phyloP scores from a whole-genome alignment of 2,888 invertebrate genomes.

The Rotaria macrura region DNA sequence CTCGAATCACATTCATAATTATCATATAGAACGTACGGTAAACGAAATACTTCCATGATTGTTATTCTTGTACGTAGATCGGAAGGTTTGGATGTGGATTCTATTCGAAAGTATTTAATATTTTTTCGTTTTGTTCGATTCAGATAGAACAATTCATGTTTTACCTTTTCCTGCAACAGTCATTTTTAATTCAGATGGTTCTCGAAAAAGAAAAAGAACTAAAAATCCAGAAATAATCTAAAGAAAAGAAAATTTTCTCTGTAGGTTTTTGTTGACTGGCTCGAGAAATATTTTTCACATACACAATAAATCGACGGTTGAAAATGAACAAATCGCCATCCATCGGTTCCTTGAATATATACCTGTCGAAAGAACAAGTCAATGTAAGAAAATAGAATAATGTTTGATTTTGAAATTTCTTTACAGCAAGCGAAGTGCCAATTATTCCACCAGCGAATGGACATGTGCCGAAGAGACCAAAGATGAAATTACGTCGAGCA shows the following conservation, averaged over 20 bases:
- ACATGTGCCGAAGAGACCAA: conserved; percentile 52
- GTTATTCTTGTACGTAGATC: not conserved
- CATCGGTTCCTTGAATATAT: conserved; percentile 46
- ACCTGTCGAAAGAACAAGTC: conserved; percentile 38
- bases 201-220: conserved; percentile 40
- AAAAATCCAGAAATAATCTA: conserved; percentile 40
- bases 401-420: conserved; percentile 30
- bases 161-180: conserved; percentile 44
- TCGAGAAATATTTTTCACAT: too few species aligned
- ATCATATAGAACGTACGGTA: conserved; percentile 17
- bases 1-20: too few species aligned
- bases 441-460: conserved; percentile 52
- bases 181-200: conserved; percentile 43
- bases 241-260: not conserved
- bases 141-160: not conserved
- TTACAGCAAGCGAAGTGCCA: conserved; percentile 50
- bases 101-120: not conserved
- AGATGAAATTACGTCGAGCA: conserved; percentile 47
- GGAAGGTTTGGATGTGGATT: not conserved
- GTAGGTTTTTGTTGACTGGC: too few species aligned
- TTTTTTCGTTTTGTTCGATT: too few species aligned
- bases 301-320: conserved; percentile 47
- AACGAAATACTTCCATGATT: conserved; percentile 23
- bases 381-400: not conserved
- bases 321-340: conserved; percentile 49